A percentile compares a stretch with the other conserved stretches of the same genome.
Conservation (phyloP, 2,888 invertebrate genomes). For the Ichneumon xanthorius region DNA sequence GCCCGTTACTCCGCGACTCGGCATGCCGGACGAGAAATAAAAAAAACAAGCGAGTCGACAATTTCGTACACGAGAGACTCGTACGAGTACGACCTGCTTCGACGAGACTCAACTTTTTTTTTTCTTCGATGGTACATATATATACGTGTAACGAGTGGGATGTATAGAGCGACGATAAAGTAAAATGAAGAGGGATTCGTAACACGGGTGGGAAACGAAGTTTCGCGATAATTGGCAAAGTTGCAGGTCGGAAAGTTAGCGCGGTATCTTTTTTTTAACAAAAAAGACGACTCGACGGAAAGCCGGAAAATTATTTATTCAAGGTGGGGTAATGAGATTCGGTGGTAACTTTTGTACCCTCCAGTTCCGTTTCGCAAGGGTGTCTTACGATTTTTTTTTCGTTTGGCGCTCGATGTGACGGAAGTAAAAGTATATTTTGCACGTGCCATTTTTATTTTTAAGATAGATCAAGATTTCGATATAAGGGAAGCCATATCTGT, state of each 20-base stretch:
- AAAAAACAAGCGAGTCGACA: slow-evolving; percentile 44
- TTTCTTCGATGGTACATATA: slow-evolving; percentile 36
- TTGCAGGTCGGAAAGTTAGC: neutral
- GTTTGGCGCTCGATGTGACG: too few species aligned
- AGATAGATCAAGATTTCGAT: neutral
- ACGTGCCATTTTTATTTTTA: too few species aligned
- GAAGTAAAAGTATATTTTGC: too few species aligned
- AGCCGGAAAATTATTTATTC: neutral
- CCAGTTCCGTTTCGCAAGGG: too few species aligned
- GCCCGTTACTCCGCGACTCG: slow-evolving; percentile 32
- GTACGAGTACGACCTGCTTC: slow-evolving; percentile 48
- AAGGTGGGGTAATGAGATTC: neutral
- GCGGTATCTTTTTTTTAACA: neutral
- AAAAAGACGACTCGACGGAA: neutral
- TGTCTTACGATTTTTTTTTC: too few species aligned
- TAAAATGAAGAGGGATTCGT: slow-evolving; percentile 11
- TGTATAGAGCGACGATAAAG: slow-evolving; percentile 8
- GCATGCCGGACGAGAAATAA: slow-evolving; percentile 32
- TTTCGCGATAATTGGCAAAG: slow-evolving; percentile 13
- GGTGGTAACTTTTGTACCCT: too few species aligned
- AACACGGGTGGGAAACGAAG: neutral
- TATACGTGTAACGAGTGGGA: neutral
- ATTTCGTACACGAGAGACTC: slow-evolving; percentile 54
- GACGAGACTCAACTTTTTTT: neutral
- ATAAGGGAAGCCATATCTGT: neutral